Evolutionary conservation across 2,888 invertebrate genomes (phyloP).

Genomic region (Laspeyria flexula): DNA sequence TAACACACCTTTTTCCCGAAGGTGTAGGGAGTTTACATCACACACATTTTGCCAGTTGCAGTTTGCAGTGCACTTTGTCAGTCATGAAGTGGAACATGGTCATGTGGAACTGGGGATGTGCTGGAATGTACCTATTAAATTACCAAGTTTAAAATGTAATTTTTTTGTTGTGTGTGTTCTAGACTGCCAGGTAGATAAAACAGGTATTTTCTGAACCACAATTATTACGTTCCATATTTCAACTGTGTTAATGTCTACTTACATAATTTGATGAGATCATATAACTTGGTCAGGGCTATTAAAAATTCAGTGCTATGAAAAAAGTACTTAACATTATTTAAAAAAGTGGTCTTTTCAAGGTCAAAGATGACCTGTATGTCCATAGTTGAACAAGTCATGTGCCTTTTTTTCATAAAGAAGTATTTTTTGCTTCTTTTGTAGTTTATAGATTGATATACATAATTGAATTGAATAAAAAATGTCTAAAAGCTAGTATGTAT

Average conservation of each 20-base stretch:
- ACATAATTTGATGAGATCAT: conserved; percentile 34
- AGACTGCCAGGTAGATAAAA: conserved; percentile 14
- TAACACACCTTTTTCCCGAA: too few relatives aligned
- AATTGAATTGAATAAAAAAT: conserved; percentile 22
- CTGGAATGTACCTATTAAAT: background rate
- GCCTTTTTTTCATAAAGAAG: conserved; percentile 38
- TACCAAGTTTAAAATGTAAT: too few relatives aligned
- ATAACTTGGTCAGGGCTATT: conserved; percentile 46
- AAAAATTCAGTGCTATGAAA: conserved; percentile 25
- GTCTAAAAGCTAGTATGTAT: conserved; percentile 4
- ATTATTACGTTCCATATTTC: conserved; percentile 24
- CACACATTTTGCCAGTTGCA: too few relatives aligned
- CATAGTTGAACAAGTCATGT: conserved; percentile 34
- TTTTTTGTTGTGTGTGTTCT: too few relatives aligned
- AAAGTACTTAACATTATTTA: conserved; percentile 38
- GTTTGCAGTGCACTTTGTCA: too few relatives aligned
- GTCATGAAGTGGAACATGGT: too few relatives aligned
- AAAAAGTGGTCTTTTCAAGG: conserved; percentile 33
- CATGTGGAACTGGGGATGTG: too few relatives aligned
- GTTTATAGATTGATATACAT: conserved; percentile 18
- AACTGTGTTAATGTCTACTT: conserved; percentile 22
- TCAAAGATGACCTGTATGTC: conserved; percentile 18
- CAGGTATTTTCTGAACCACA: conserved; percentile 19
- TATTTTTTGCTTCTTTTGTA: conserved; percentile 35
- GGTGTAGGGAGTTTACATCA: too few relatives aligned